Evolutionary conservation across 2,888 invertebrate species (phyloP).

Genomic region (Chrysolina americana): DNA sequence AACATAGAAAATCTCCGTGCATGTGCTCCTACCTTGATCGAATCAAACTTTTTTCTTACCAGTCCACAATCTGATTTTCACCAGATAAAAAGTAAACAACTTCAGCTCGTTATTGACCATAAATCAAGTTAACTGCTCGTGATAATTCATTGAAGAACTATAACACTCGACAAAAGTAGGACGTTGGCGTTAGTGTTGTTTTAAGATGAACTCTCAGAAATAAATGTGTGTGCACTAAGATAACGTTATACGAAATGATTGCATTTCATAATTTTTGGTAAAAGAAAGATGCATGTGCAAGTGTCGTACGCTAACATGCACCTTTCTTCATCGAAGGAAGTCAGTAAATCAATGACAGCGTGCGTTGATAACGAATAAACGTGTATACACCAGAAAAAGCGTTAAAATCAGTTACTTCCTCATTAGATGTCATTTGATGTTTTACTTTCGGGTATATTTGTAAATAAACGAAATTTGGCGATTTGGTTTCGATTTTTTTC

Average conservation of each 20-base stretch:
- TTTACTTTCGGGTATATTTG: too few species aligned
- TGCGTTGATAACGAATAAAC: too few species aligned
- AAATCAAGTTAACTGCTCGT: constrained; percentile 13
- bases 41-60: not conserved
- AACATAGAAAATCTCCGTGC: not conserved
- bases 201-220: constrained; percentile 14
- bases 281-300: not conserved
- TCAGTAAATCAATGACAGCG: not conserved
- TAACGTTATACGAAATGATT: constrained; percentile 17
- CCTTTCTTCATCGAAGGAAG: not conserved
- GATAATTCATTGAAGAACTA: constrained; percentile 20
- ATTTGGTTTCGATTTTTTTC: too few species aligned
- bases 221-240: constrained; percentile 16
- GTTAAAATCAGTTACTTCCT: too few species aligned
- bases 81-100: constrained; percentile 17
- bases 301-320: not conserved
- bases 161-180: constrained; percentile 16
- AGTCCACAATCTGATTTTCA: constrained; percentile 20
- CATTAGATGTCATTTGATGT: too few species aligned
- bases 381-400: too few species aligned
- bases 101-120: constrained; percentile 9
- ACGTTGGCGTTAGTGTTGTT: constrained; percentile 12
- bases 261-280: constrained; percentile 1
- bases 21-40: not conserved
- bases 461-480: too few species aligned